Evolutionary conservation across 2,888 invertebrate species (phyloP).

Genomic region (Tiphia femorata): DNA sequence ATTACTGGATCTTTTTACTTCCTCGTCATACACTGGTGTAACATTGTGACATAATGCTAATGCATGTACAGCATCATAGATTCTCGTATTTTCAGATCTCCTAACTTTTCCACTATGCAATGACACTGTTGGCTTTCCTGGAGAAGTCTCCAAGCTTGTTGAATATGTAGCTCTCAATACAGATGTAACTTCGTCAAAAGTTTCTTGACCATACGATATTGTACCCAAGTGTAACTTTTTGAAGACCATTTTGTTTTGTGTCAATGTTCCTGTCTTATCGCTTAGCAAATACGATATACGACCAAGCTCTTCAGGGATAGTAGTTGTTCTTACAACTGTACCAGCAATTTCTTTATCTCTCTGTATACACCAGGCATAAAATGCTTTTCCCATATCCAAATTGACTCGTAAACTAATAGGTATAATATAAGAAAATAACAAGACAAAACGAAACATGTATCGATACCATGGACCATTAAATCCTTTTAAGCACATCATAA

Average conservation of each 20-base stretch:
- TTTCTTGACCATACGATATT: constrained; percentile 88
- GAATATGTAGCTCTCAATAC: constrained; percentile 58
- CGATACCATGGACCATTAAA: constrained; percentile 96
- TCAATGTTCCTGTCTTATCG: constrained; percentile 98
- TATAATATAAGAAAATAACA: constrained; percentile 98
- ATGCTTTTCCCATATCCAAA: constrained; percentile 98
- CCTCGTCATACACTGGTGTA: constrained; percentile 92
- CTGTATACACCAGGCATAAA: constrained; percentile 97
- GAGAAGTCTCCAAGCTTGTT: constrained; percentile 48
- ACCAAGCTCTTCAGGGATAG: constrained; percentile 98
- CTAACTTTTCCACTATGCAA: constrained; percentile 71
- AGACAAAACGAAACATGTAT: constrained; percentile 95
- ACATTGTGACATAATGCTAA: constrained; percentile 99
- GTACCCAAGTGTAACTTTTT: constrained; percentile 96
- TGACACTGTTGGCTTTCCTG: constrained; percentile 35
- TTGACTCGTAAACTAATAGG: constrained; percentile 98
- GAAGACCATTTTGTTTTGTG: constrained; percentile 99
- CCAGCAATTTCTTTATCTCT: constrained; percentile 93
- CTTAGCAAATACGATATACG: constrained; percentile 96
- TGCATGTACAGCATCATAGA: constrained; percentile 92
- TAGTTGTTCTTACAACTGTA: constrained; percentile 96
- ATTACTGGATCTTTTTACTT: constrained; percentile 49
- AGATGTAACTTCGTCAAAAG: constrained; percentile 81
- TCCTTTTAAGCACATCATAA: constrained; percentile 97
- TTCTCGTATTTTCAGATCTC: constrained; percentile 79